Evolutionary conservation across 2,888 invertebrate species (phyloP), one percentile per base, ranked within the genome.

Genomic region (Limnephilus auricula): DNA sequence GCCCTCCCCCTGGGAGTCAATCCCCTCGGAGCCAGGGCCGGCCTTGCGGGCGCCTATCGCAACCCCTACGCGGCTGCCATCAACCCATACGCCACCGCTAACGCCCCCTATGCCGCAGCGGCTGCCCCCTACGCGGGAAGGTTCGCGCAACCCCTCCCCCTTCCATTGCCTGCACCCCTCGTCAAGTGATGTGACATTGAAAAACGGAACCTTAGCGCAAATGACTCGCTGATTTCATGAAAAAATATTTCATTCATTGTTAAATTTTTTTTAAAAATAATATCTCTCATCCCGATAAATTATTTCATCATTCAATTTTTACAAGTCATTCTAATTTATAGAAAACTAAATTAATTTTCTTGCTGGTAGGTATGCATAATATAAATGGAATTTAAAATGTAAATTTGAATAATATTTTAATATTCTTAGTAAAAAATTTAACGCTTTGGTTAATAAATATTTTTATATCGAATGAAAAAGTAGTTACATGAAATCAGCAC

Each of bases 121-220:
- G 13, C 13, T 13, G 12, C 15, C n/a, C 82, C 92, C 30, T 90
- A 82, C 13, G 15, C 90, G 5, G 92, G 92, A 79, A 91, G 89
- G 86, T 91, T 89, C 50, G 89, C 79, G 18, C 50, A 78, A 30
- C 91, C 88, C 30, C 25, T 79, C 18, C 65, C 32, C 18, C 37
- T 37, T 25, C 32, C 32, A 12, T 15, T 40, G n/a, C 40, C 85
- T 37, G 25, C 31, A 5, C 85, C 34, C 25, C 85, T 34, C 15
- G 37, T 82, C 15, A 82, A 82, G 31, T 31, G 25, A 82, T 32
- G 31, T 12, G 13, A 31, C 34, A 31, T 5, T 1, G 10, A 18
- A 65, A 2, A 65, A 65, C 6, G 25, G 65, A n/a, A 65, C 25
- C 25, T 9, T n/a, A 25, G 65, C 65, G 25, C 65, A 65, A 65